Evolutionary conservation across 2,797 vertebrate genomes (phyloP).

Genomic region (Coregonus ussuriensis): DNA sequence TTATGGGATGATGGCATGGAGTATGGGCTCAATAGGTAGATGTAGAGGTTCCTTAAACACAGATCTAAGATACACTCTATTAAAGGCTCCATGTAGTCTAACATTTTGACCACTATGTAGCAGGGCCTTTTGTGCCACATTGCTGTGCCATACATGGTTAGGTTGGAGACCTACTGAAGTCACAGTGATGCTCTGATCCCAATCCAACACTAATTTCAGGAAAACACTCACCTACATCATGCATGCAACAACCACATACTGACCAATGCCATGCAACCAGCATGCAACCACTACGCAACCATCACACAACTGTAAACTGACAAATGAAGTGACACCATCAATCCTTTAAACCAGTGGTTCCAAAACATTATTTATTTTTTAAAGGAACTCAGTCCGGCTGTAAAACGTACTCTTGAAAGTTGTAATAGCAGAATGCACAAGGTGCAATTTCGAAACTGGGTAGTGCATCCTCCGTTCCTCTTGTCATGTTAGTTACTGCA

Average conservation of each 20-base stretch:
- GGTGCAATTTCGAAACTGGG: too few relatives aligned
- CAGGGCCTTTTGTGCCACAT: not conserved
- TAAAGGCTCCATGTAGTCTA: not conserved
- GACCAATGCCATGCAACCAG: not conserved
- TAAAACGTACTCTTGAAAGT: too few relatives aligned
- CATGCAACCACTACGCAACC: not conserved
- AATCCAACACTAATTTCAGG: not conserved
- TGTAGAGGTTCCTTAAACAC: not conserved
- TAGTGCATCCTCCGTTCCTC: too few relatives aligned
- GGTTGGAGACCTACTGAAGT: slow-evolving; percentile 3
- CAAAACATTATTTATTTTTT: too few relatives aligned
- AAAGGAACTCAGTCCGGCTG: too few relatives aligned
- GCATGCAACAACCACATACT: not conserved
- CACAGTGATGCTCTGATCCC: not conserved
- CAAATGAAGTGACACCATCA: not conserved
- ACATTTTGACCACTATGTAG: not conserved
- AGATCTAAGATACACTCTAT: not conserved
- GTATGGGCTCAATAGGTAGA: not conserved
- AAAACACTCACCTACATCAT: not conserved
- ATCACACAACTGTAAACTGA: not conserved
- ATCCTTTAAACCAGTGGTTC: too few relatives aligned
- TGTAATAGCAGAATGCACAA: too few relatives aligned
- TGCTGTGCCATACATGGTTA: not conserved
- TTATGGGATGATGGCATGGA: not conserved
- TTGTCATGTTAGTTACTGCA: too few relatives aligned